A percentile compares a stretch with the other conserved stretches of the same genome.
phyloP scores from a whole-genome alignment of 1,140 invertebrate species.

The Euglossa dilemma region DNA sequence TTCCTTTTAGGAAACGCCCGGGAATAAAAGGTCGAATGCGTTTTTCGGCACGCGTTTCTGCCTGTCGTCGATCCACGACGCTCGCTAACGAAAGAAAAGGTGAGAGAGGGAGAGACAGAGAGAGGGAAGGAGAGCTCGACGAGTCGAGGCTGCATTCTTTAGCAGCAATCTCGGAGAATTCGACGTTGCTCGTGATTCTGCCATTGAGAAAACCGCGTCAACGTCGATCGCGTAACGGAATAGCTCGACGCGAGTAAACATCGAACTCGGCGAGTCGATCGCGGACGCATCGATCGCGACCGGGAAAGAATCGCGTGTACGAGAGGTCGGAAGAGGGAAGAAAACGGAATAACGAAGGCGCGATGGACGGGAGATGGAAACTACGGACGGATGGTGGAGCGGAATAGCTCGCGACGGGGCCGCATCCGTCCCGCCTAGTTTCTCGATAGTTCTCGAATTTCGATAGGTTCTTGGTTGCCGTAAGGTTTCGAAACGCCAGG shows the following conservation, averaged over 20 bases:
- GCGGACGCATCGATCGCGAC: too few relatives aligned
- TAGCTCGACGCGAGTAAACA: background rate
- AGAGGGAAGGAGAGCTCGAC: background rate
- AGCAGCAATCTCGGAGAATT: constrained; percentile 17
- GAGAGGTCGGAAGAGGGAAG: too few relatives aligned
- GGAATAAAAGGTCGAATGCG: too few relatives aligned
- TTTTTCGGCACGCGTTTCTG: too few relatives aligned
- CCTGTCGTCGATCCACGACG: too few relatives aligned
- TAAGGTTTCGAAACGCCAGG: background rate
- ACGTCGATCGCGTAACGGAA: background rate
- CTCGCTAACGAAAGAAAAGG: too few relatives aligned
- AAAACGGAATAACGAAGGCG: too few relatives aligned
- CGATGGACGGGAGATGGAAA: too few relatives aligned
- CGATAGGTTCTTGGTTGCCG: background rate
- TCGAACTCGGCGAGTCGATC: too few relatives aligned
- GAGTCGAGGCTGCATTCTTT: constrained; percentile 45
- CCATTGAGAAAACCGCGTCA: constrained; percentile 29
- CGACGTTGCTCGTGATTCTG: constrained; percentile 29
- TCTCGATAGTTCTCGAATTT: background rate
- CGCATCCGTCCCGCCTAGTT: background rate
- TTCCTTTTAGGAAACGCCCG: too few relatives aligned
- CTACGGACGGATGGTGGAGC: too few relatives aligned
- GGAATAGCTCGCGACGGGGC: background rate
- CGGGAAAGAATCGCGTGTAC: too few relatives aligned
- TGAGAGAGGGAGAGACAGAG: background rate